phyloP scores from a whole-genome alignment of 2,797 vertebrate genomes.

The Brachyrhaphis roseni region DNA sequence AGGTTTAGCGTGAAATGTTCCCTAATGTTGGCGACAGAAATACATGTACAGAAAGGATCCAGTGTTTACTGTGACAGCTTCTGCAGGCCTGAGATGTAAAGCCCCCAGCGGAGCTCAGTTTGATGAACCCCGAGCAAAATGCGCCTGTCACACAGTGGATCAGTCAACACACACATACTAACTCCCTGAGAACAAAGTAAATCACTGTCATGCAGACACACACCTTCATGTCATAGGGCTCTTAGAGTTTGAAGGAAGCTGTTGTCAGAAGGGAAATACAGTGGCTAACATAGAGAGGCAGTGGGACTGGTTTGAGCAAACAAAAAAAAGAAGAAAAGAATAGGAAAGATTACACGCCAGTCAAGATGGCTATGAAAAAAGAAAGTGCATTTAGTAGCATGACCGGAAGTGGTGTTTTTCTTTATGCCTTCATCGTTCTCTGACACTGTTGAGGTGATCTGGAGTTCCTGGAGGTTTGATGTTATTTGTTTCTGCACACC shows the following conservation, averaged over 20 bases:
- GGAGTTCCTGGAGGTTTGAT: not conserved
- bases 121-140: slow-evolving; percentile 16
- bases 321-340: not conserved
- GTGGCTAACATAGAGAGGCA: not conserved
- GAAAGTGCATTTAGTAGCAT: not conserved
- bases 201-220: not conserved
- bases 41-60: not conserved
- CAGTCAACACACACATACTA: not conserved
- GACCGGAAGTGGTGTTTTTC: not conserved
- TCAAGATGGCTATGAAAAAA: not conserved
- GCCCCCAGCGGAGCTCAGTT: not conserved
- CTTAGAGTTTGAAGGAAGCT: not conserved
- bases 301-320: not conserved
- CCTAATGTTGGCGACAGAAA: not conserved
- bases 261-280: slow-evolving; percentile 1
- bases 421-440: not conserved
- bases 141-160: slow-evolving; percentile 16
- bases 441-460: not conserved
- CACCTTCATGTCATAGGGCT: not conserved
- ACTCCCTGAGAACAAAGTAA: slow-evolving; percentile 14
- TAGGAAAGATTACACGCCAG: not conserved
- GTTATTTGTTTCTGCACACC: not conserved
- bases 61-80: not conserved
- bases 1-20: not conserved
- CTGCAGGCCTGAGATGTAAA: not conserved